Base-by-base conservation (phyloP, 2,888 invertebrate species). In the Pasiphila rectangulata region DNA sequence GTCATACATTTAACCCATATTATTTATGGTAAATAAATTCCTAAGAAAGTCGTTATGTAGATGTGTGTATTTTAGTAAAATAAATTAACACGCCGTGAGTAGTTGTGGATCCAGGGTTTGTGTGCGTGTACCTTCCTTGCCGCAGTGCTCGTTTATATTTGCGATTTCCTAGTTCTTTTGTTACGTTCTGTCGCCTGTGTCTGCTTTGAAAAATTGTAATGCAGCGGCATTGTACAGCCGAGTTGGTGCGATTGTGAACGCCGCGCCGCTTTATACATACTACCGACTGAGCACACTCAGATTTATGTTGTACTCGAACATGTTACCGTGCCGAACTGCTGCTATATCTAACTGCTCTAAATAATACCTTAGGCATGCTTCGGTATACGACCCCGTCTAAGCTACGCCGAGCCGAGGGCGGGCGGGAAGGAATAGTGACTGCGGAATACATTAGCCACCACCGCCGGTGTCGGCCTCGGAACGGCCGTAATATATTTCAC, bases 151-250 rank as follows among this genome's bases (percentile, higher is more conserved):
- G 83, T 83, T 85, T 84, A 83, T 83, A 83, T 84, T 83, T 83
- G 83, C 79, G 79, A 81, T 81, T 85, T 84, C 75, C 79, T 77
- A 79, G 76, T 80, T 83, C 85, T 82, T 83, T 87, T 86, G 85
- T 86, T 85, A 77, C 69, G 79, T 79, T 73, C 75, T 78, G 83
- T 82, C 79, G 84, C 79, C 70, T 79, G 77, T 83, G 79, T 83
- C 83, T 82, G 84, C 79, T 81, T 81, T 83, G 83, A 83, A 85
- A 87, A 86, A 85, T 84, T 85, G 85, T 85, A 81, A 83, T 84
- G 80, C 79, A 77, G 78, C 79, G 69, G 77, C 70, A 79, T 81
- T 82, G 85, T 83, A 75, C 74, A 78, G 69, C 64, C 75, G 73
- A 73, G 73, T 71, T 73, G 72, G 73, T 63, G 74, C 77, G 75